Evolutionary conservation across 1,140 invertebrate species (phyloP).

Genomic region (Lepidurus packardi): DNA sequence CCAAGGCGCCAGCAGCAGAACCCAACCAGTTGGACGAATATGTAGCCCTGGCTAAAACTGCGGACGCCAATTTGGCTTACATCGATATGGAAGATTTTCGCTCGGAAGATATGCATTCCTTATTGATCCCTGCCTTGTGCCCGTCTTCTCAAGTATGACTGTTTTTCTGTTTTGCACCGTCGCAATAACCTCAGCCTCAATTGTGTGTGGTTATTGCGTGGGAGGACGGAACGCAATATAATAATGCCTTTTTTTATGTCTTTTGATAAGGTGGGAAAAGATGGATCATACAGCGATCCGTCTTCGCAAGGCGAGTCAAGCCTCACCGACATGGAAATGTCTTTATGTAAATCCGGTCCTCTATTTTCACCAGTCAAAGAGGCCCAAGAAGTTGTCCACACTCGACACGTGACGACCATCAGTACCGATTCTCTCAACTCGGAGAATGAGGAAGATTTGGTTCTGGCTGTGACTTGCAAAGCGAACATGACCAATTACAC

Average conservation of each 20-base stretch:
- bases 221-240: background rate
- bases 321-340: slow-evolving; percentile 50
- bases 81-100: slow-evolving; percentile 90
- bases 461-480: slow-evolving; percentile 71
- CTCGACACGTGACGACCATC: slow-evolving; percentile 50
- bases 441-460: slow-evolving; percentile 54
- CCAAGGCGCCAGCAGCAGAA: background rate
- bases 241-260: background rate
- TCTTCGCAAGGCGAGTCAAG: slow-evolving; percentile 30
- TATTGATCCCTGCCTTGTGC: slow-evolving; percentile 50
- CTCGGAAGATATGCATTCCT: slow-evolving; percentile 80
- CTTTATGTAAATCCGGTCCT: slow-evolving; percentile 80
- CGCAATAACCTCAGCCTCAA: background rate
- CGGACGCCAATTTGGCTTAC: slow-evolving; percentile 86
- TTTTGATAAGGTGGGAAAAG: slow-evolving; percentile 1
- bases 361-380: slow-evolving; percentile 84
- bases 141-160: slow-evolving; percentile 15
- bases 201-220: background rate
- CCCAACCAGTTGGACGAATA: slow-evolving; percentile 47
- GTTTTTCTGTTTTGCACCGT: background rate
- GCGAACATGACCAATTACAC: slow-evolving; percentile 91
- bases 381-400: slow-evolving; percentile 43
- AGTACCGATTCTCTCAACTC: slow-evolving; percentile 76
- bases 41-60: slow-evolving; percentile 74
- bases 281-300: slow-evolving; percentile 3